Conservation (phyloP, 2,113 vertebrate genomes). For the Nettapus auritus region DNA sequence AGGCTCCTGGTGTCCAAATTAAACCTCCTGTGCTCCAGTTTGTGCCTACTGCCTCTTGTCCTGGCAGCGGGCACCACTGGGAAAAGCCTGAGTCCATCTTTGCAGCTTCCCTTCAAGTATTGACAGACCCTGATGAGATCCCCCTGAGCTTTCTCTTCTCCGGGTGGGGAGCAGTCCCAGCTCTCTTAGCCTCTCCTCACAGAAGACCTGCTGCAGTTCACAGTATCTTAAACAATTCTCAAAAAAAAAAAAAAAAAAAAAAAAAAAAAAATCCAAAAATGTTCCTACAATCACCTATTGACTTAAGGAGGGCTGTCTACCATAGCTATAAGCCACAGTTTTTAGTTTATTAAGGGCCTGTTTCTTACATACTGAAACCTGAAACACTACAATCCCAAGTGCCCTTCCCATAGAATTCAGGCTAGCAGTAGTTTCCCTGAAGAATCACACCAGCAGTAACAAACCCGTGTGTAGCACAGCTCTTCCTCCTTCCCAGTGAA, state of each 20-base stretch:
- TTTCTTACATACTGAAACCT: not conserved
- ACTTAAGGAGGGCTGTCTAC: not conserved
- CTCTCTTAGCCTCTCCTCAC: not conserved
- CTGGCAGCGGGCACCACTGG: not conserved
- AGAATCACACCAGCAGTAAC: too few species aligned
- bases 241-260: not conserved
- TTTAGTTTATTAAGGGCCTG: not conserved
- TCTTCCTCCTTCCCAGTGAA: not conserved
- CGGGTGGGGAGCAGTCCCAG: not conserved
- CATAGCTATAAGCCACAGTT: accelerated
- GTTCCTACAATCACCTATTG: accelerated
- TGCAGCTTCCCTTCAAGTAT: not conserved
- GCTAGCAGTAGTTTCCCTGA: not conserved
- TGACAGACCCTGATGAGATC: not conserved
- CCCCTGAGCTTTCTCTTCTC: not conserved
- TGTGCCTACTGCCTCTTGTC: not conserved
- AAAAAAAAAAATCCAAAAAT: not conserved
- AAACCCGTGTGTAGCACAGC: accelerated
- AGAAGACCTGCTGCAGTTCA: not conserved
- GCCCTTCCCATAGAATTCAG: not conserved
- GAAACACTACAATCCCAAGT: accelerated
- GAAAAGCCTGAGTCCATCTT: not conserved
- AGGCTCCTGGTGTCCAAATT: not conserved
- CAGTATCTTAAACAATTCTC: not conserved
- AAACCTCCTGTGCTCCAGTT: not conserved